Evolutionary conservation across 2,113 vertebrate species (phyloP).

Genomic region (Connochaetes taurinus): DNA sequence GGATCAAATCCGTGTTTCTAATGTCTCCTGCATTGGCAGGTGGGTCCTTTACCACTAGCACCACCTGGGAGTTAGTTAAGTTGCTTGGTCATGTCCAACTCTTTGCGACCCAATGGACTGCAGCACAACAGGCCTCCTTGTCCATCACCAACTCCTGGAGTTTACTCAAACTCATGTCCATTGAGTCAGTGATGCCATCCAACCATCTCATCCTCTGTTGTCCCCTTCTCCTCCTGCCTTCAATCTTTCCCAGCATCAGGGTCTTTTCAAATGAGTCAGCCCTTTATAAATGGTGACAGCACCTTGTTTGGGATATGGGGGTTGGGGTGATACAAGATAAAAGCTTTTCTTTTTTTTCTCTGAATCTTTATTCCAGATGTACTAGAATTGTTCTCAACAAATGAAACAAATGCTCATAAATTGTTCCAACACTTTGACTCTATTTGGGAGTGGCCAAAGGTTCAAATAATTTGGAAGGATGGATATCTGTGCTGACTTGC

Average conservation of each 20-base stretch:
- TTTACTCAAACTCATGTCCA: neutral
- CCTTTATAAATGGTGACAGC: neutral
- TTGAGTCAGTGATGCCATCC: neutral
- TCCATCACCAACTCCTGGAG: neutral
- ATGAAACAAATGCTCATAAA: conserved; percentile 40
- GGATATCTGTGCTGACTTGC: neutral
- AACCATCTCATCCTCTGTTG: neutral
- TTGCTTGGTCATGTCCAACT: fast-evolving
- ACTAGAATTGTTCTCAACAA: conserved; percentile 39
- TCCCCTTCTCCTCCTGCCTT: neutral
- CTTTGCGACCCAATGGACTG: neutral
- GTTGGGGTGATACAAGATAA: neutral
- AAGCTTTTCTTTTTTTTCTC: neutral
- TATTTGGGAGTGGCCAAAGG: neutral
- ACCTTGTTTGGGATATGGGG: neutral
- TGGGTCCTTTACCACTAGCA: neutral
- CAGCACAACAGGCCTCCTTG: neutral
- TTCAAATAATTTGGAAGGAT: conserved; percentile 14
- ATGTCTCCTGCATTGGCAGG: neutral
- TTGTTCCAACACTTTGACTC: neutral
- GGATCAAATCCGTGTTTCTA: neutral
- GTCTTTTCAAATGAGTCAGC: neutral
- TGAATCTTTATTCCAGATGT: conserved; percentile 15
- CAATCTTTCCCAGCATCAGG: neutral
- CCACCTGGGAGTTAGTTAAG: neutral